Base-by-base conservation (phyloP, 2,797 vertebrate species). In the Heliangelus exortis region DNA sequence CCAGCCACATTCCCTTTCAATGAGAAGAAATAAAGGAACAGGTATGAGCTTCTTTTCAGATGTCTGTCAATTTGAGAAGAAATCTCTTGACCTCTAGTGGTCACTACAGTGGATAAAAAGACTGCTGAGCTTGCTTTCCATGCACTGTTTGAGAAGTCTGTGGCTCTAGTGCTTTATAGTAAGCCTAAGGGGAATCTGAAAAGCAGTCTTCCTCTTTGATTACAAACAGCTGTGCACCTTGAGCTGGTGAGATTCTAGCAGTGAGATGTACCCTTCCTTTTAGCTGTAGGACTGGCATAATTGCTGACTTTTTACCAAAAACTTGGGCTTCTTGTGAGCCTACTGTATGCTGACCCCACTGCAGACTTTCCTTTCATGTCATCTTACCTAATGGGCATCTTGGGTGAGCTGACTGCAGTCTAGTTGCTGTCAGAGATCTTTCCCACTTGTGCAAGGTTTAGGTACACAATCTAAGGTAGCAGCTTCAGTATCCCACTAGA, bases 141-240 rank as follows among this genome's bases (percentile, higher is more conserved):
- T 69, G 51, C 20, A 6, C 39, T 77, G 0, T 69, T 87, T 3
- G 7, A 90, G 79, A 59, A 50, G 29, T 47, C 75, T 82, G 34
- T 82, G 57, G 43, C 71, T 84, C 73, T 67, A 23, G 12, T 72
- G 67, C 71, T 78, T 78, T 71, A 34, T 4, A 39, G 20, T 63
- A 67, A 93, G 75, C 62, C 57, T 55, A 39, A 51, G 34, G 41
- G 45, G 59, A 87, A 72, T 33, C 43, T 84, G 79, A 34, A 84
- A 62, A 87, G 26, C 48, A 47, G 11, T 31, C 41, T 84, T 25
- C 33, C 7, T 62, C 45, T 73, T 68, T 45, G 28, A 33, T 58
- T 69, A 22, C 28, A 66, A 81, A 74, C 74, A 77, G 25, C 78
- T 92, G 72, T 45, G 90, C 26, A 36, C 72, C 63, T n/a, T 74